These are phyloP conservation scores for Ciona savignyi DNA, from an alignment of 23 tunicate genomes.

Conservation along the genomic window DNA sequence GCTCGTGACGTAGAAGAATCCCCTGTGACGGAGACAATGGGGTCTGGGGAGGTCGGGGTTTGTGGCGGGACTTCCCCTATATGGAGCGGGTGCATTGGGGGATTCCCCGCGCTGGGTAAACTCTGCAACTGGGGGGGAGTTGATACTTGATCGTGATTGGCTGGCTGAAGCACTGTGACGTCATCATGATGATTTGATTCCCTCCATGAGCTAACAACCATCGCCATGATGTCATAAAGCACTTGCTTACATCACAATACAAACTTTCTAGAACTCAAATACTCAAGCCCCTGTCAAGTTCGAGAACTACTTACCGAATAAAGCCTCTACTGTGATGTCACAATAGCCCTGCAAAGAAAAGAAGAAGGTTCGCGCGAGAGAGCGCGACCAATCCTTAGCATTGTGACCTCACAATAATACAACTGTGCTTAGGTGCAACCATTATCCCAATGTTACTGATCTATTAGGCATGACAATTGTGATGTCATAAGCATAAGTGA, in stretches of 20 bases:
- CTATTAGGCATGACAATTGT: too few relatives aligned
- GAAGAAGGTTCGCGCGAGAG: too few relatives aligned
- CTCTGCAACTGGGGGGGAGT: conserved; percentile 24
- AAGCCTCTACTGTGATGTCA: neutral
- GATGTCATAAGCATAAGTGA: too few relatives aligned
- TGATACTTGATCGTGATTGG: conserved; percentile 57
- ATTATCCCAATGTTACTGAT: too few relatives aligned
- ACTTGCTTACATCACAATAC: neutral
- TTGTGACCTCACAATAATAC: too few relatives aligned
- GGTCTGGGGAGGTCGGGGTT: conserved; percentile 76
- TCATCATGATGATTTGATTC: conserved; percentile 68
- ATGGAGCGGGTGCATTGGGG: conserved; percentile 17
- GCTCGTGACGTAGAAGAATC: conserved; percentile 30
- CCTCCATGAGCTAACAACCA: conserved; percentile 72
- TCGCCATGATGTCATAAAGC: conserved; percentile 47
- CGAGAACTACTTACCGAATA: neutral
- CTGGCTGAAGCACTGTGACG: conserved; percentile 43
- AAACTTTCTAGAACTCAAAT: neutral
- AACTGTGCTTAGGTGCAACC: too few relatives aligned
- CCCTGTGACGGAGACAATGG: conserved; percentile 53
- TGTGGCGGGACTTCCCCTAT: conserved; percentile 57
- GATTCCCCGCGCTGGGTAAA: conserved; percentile 17
- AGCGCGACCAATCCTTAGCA: too few relatives aligned
- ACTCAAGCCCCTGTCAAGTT: too few relatives aligned
- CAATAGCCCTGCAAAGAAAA: neutral